Base-by-base conservation (phyloP, 2,888 invertebrate species). In the Oligia strigilis region DNA sequence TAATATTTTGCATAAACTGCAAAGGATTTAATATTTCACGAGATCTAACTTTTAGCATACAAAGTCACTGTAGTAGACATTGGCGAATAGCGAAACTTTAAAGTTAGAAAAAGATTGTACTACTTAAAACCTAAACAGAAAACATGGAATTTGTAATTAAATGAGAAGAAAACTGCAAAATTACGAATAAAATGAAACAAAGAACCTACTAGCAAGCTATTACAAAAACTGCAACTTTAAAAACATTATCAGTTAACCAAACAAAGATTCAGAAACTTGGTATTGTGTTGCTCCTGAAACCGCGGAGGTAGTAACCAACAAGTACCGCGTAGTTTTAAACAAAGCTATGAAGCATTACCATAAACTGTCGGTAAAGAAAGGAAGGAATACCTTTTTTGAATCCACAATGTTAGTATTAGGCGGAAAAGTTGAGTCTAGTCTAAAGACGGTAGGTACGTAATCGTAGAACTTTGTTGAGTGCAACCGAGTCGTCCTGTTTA, bases 251-350 rank as follows among this genome's bases (percentile, higher is more conserved):
- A 91, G 90, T 89, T 88, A 89, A 88, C 91, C 89, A 93, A 95
- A 94, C 94, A 95, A 95, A 96, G 95, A 96, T 95, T 94, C 92
- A 91, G 86, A 94, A 95, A 95, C 93, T 92, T 83, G 88, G 92
- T 92, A 94, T 95, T 95, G 89, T 93, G 89, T 93, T 93, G 93
- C 92, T 95, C 94, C 94, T 95, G 93, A 94, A 95, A 94, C 95
- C 94, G 88, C 93, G 89, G 93, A 91, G 92, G 93, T 93, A 94
- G 93, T 95, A 95, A 93, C 90, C 89, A 93, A 95, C 94, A 94
- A 95, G 94, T 93, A 95, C 94, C 94, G 95, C 92, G 94, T 93
- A 95, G 95, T 96, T 96, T 96, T 94, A 95, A 96, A 96, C 94
- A 95, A 95, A 95, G 92, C 92, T 95, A 95, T 95, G 93, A 94